Base-by-base conservation (phyloP, 2,888 invertebrate species). In the Erpobdella octoculata region DNA sequence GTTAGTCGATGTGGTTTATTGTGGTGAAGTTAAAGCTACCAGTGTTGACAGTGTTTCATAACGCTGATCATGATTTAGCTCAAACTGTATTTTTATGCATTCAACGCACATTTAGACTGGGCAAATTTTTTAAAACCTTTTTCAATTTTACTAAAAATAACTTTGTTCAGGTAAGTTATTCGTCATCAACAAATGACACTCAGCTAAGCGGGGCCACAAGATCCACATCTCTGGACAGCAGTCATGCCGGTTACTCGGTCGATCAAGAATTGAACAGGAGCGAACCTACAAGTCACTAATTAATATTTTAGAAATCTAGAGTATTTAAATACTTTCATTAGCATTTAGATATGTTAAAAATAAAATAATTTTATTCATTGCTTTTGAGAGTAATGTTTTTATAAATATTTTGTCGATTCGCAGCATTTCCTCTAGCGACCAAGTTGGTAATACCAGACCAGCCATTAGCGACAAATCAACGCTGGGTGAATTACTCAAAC, bases 151-250 rank as follows among this genome's bases (percentile, higher is more conserved):
- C n/a, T 41, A 9, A 41, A 12, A 41, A 41, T 12, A 12, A 41
- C 9, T 4, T 1, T 28, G 28, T 53, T 2, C 53, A 53, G 53
- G 28, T 53, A 53, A 53, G 53, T 15, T 53, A 53, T n/a, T 53
- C 53, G 28, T 53, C 53, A 1, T 53, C 53, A 53, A 25, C 53
- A 6, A 53, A 53, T n/a, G 53, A 53, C 15, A 53, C 53, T 28
- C 53, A 53, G 5, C 6, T 28, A 53, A 53, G 53, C 53, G 53
- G 21, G 53, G 53, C 53, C 1, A 53, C 53, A 8, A 21, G 53
- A 25, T 53, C 53, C 53, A 53, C 53, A 53, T 53, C 53, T 8
- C 21, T 53, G 53, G n/a, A 53, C 53, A 53, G 53, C 53, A 53
- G 53, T 15, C 53, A 53, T n/a, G 53, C 21, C 21, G 28, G 28